Evolutionary conservation across 2,113 vertebrate genomes (phyloP).

Genomic region (Propithecus coquereli): DNA sequence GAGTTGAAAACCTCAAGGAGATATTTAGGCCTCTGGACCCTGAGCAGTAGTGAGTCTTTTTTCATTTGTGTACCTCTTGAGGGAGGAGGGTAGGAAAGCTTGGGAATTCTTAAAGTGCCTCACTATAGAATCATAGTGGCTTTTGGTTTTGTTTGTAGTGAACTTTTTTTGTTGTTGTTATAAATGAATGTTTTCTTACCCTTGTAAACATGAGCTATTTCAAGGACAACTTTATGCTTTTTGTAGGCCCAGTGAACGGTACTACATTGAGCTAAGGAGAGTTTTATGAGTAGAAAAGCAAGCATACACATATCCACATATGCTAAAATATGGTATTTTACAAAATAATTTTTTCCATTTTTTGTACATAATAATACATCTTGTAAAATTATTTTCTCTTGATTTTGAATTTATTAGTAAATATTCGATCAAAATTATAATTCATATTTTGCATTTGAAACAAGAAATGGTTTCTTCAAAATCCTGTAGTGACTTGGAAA

Average conservation of each 20-base stretch:
- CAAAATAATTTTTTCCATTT: slow-evolving; percentile 25
- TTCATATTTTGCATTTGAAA: slow-evolving; percentile 36
- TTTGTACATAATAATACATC: neutral
- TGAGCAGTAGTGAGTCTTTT: neutral
- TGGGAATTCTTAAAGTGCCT: neutral
- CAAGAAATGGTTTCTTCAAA: neutral
- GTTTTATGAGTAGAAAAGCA: neutral
- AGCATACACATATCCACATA: neutral
- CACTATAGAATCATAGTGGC: neutral
- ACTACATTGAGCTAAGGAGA: neutral
- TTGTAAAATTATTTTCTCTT: neutral
- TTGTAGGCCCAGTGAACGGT: neutral
- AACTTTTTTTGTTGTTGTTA: neutral
- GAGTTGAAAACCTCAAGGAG: neutral
- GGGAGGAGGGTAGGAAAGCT: neutral
- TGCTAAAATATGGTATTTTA: neutral
- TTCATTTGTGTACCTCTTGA: neutral
- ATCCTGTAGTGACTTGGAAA: neutral
- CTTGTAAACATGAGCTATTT: neutral
- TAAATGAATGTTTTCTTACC: slow-evolving; percentile 8
- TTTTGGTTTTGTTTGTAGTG: neutral
- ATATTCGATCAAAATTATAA: slow-evolving; percentile 7
- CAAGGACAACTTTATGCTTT: neutral
- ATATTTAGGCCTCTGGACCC: neutral
- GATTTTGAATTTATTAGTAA: slow-evolving; percentile 11